Percentiles rank a stretch among this genome's conserved stretches.
Conservation (phyloP, 1,140 invertebrate species). For the Schlechtendalia chinensis region DNA sequence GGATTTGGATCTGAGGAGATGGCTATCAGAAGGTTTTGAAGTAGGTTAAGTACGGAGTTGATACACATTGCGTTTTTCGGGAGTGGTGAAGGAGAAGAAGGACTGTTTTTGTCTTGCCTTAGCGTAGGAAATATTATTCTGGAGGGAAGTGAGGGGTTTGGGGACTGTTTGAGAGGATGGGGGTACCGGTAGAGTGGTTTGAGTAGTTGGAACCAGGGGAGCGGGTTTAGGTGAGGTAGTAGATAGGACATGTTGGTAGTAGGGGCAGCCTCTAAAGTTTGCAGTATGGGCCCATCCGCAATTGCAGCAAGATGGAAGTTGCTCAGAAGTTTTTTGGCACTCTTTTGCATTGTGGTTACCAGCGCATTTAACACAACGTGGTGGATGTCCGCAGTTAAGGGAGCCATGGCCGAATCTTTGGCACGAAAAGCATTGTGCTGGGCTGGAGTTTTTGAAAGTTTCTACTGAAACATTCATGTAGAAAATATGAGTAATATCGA, state of each 20-base stretch:
- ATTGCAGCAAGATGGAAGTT: not conserved
- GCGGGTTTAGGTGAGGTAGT: not conserved
- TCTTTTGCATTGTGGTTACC: not conserved
- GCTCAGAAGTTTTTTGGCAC: not conserved
- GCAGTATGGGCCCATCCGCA: not conserved
- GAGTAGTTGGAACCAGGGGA: too few species aligned
- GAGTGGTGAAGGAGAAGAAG: too few species aligned
- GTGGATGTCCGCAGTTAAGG: not conserved
- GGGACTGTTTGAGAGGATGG: too few species aligned
- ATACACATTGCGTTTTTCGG: not conserved
- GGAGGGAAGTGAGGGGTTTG: too few species aligned
- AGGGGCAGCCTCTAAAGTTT: not conserved
- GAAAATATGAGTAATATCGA: not conserved
- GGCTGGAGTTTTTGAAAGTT: not conserved
- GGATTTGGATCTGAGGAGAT: not conserved
- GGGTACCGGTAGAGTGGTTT: too few species aligned
- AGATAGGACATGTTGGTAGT: not conserved
- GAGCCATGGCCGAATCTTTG: constrained; percentile 16
- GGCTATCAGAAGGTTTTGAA: not conserved
- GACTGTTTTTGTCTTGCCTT: too few species aligned
- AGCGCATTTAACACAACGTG: constrained; percentile 10
- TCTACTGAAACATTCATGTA: constrained; percentile 2
- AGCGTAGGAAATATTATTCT: too few species aligned
- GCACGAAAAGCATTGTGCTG: not conserved
- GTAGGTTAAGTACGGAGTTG: not conserved